phyloP scores from a whole-genome alignment of 1,140 invertebrate species.

The Megathymus violae region DNA sequence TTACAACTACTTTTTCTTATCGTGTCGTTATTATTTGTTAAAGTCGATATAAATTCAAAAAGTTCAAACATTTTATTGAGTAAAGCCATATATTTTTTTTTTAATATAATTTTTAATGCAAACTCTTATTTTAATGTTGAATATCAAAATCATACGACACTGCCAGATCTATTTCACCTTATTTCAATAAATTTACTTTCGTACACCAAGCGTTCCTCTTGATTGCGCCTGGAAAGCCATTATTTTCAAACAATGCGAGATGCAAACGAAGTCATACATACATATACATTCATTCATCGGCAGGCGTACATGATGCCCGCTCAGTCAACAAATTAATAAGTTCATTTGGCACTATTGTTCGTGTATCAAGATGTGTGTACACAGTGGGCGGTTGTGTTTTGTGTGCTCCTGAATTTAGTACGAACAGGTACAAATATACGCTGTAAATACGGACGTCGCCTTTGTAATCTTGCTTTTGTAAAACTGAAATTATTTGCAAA shows the following conservation, averaged over 20 bases:
- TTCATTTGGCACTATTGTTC: conserved; percentile 45
- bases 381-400: not conserved
- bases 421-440: no score
- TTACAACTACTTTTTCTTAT: no score
- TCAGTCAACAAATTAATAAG: conserved; percentile 43
- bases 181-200: not conserved
- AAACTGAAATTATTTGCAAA: no score
- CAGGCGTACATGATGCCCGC: not conserved
- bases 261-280: conserved; percentile 10
- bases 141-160: no score
- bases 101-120: not conserved
- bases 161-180: not conserved
- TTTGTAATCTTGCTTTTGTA: no score
- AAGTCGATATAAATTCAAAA: no score
- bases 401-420: not conserved
- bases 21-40: no score
- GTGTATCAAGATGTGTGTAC: conserved; percentile 10
- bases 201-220: not conserved
- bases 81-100: no score
- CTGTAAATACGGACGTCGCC: no score
- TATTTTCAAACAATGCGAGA: conserved; percentile 33
- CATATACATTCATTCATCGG: not conserved
- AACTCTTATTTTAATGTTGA: no score
- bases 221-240: conserved; percentile 3
- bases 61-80: no score